Evolutionary conservation across 92 coral and sea anemone genomes (phyloP), one percentile per base, ranked within the genome.

Genomic region (Isaurus tuberculatus): DNA sequence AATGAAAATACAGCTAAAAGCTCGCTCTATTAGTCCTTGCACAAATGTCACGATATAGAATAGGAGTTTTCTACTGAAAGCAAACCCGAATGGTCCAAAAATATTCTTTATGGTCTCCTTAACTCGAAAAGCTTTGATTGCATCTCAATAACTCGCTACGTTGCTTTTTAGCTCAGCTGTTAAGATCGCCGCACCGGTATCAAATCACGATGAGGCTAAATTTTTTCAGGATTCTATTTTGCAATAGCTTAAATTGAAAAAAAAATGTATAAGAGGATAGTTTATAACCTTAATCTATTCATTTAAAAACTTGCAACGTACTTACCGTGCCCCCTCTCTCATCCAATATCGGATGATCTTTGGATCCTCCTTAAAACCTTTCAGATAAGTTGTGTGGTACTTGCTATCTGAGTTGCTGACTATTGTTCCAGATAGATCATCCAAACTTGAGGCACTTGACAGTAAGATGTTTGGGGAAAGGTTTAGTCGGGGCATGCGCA

Each of bases 271-370:
- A 40, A 11, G 46, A 40, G n/a, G n/a, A n/a, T n/a, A n/a, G n/a
- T n/a, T n/a, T 55, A 14, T 14, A 55, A 55, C 63, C 5, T 5
- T 17, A 4, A 55, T 23, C 19, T 53, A 53, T 14, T 53, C 22
- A 53, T n/a, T 14, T 20, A 34, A 2, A 34, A 34, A 30, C 7
- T 31, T 30, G 8, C 31, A 5, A 1, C 22, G 19, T 5, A 3
- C 74, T 36, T 49, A 88, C 88, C 91, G 84, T 8, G 88, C 75
- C 32, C 91, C 91, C 53, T 83, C 85, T 65, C 91, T 83, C 83
- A 88, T 77, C 91, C 91, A 88, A 14, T 88, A 88, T 30, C 91
- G 42, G 43, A 83, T 79, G 1, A 88, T 84, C 8, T 83, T 83
- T 26, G 91, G 91, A 8, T 67, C 72, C n/a, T 74, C 75, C 34